Percentiles rank a stretch among this genome's conserved stretches.
These are phyloP conservation scores for Anthopleura xanthogrammica DNA, from an alignment of 92 coral and sea anemone species.

Conservation along the genomic window DNA sequence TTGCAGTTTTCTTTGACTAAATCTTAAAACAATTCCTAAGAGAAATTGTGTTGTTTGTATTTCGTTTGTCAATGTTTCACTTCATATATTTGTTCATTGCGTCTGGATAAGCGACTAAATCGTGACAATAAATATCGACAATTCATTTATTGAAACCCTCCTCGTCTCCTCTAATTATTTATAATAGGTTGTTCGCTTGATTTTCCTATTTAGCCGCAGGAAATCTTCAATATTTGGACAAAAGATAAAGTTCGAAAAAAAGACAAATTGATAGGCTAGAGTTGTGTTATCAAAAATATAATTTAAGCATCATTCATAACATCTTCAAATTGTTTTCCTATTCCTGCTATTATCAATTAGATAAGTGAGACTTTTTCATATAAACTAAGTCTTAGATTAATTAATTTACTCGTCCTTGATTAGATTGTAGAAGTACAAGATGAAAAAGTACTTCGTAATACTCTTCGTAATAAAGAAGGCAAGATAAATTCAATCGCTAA, in stretches of 20 bases:
- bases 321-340: neutral
- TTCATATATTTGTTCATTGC: neutral
- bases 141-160: neutral
- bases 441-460: no score
- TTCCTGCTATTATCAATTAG: no score
- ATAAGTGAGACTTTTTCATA: no score
- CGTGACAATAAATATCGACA: neutral
- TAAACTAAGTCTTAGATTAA: no score
- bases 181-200: neutral
- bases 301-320: neutral
- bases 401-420: no score
- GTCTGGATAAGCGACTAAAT: neutral
- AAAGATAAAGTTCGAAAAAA: neutral
- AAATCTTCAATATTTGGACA: neutral
- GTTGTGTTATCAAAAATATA: neutral
- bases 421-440: no score
- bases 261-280: neutral
- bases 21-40: neutral
- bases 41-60: neutral
- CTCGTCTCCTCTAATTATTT: neutral
- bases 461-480: no score
- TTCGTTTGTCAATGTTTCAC: neutral
- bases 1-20: neutral
- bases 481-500: no score
- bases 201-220: slow-evolving; percentile 2